Percentiles rank a stretch among this genome's conserved stretches.
Evolutionary conservation across 2,888 invertebrate genomes (phyloP).

Genomic region (Clepsis dumicolana): DNA sequence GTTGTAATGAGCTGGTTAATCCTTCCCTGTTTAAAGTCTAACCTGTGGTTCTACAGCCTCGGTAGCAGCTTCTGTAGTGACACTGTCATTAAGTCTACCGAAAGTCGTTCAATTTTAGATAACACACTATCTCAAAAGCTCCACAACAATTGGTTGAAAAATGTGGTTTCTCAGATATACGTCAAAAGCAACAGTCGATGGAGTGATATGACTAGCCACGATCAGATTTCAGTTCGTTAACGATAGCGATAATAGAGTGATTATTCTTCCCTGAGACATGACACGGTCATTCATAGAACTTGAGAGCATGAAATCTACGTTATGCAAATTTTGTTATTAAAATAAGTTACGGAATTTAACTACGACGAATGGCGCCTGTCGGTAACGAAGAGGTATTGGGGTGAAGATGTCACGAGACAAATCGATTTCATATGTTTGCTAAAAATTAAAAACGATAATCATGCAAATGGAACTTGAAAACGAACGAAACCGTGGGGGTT

Average conservation of each 20-base stretch:
- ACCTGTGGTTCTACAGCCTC: not conserved
- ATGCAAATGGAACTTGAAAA: slow-evolving; percentile 24
- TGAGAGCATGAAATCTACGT: not conserved
- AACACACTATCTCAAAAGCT: not conserved
- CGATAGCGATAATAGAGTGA: not conserved
- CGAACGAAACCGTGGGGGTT: slow-evolving; percentile 31
- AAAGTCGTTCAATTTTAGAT: not conserved
- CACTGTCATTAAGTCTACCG: not conserved
- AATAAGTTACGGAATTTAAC: not conserved
- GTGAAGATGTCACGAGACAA: slow-evolving; percentile 26
- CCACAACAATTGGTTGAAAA: not conserved
- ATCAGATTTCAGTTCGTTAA: not conserved
- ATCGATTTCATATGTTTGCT: slow-evolving; percentile 26
- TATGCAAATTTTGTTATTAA: slow-evolving; percentile 5
- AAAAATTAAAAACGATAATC: slow-evolving; percentile 26
- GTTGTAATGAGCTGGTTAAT: slow-evolving; percentile 17
- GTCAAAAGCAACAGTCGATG: not conserved
- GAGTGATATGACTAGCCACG: not conserved
- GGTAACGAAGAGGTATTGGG: slow-evolving; percentile 14
- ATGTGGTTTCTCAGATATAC: not conserved
- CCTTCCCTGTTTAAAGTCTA: not conserved
- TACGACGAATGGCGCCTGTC: slow-evolving; percentile 5
- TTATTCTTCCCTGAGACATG: not conserved
- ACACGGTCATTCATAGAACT: not conserved
- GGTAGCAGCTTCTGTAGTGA: not conserved